Base-by-base conservation (phyloP, 2,113 vertebrate genomes). In the Leptocoma aspasia region DNA sequence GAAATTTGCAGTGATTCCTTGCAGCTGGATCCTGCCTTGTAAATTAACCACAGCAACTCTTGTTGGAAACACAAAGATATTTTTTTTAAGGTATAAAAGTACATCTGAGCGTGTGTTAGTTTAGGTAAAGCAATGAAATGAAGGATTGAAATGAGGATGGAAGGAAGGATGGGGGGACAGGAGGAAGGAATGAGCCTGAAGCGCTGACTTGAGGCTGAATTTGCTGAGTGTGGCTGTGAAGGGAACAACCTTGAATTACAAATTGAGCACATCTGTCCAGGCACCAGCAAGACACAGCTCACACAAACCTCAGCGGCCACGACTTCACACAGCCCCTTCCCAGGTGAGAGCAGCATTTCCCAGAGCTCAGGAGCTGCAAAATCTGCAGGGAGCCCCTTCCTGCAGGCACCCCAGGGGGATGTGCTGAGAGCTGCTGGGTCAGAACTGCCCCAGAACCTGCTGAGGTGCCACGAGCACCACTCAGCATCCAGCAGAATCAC, bases 51-150 rank as follows among this genome's bases (percentile, higher is more conserved):
- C 19, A 31, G 33, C 42, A 41, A 3, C 17, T 47, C 33, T 19
- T 8, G 2, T 0, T 61, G 66, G 75, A 64, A 89, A 65, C 10
- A 6, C 2, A 16, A 13, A 37, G 26, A 1, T 0, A 15, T 57
- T 69, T 42, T 68, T 66, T 71, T 68, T 15, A 64, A 45, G 33
- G 39, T 59, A 21, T 17, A n/a, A 72, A 94, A 90, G 47, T 6
- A 44, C 31, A 61, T 3, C 22, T 30, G 20, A 59, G 14, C 18
- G 17, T 60, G 27, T 87, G 22, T 69, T 61, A 21, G n/a, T 41
- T 8, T 5, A 35, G 45, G 45, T 7, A 13, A 75, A 63, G 23
- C 9, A 70, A 13, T 23, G 50, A 63, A 56, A 35, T 7, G 35
- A 57, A 73, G 64, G 70, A 31, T 11, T 30, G 85, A 39, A 61